Evolutionary conservation across 2,113 vertebrate genomes (phyloP).

Genomic region (Elanoides forficatus): DNA sequence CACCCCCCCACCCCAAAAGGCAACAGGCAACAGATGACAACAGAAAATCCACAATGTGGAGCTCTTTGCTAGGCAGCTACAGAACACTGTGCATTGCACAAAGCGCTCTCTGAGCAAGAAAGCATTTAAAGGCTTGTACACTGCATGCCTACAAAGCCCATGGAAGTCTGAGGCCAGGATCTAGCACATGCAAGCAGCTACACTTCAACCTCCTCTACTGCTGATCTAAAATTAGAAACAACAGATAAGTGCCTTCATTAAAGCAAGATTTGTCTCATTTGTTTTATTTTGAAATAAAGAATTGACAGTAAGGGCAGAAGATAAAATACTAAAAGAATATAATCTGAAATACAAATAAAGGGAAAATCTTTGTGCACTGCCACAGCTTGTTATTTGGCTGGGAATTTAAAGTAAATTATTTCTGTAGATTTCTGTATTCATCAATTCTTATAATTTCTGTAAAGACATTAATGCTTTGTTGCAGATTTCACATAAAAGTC

Average conservation of each 20-base stretch:
- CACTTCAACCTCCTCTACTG: not conserved
- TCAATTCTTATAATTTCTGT: not conserved
- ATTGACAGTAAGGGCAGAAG: not conserved
- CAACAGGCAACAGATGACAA: not conserved
- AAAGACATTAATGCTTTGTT: not conserved
- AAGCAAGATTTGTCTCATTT: not conserved
- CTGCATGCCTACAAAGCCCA: not conserved
- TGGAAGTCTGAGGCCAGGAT: not conserved
- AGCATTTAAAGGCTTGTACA: not conserved
- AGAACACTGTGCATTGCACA: not conserved
- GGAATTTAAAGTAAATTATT: not conserved
- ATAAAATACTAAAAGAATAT: not conserved
- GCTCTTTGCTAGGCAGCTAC: not conserved
- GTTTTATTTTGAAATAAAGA: not conserved
- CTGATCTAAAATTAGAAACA: not conserved
- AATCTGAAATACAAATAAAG: not conserved
- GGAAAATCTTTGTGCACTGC: not conserved
- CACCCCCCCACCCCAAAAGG: too few relatives aligned
- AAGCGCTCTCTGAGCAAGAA: not conserved
- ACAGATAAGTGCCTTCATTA: not conserved
- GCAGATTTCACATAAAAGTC: not conserved
- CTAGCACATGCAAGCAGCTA: not conserved
- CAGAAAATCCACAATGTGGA: not conserved
- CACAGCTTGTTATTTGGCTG: not conserved
- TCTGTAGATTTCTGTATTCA: not conserved